Conservation (phyloP, 2,113 vertebrate species). For the Etheostoma cragini region DNA sequence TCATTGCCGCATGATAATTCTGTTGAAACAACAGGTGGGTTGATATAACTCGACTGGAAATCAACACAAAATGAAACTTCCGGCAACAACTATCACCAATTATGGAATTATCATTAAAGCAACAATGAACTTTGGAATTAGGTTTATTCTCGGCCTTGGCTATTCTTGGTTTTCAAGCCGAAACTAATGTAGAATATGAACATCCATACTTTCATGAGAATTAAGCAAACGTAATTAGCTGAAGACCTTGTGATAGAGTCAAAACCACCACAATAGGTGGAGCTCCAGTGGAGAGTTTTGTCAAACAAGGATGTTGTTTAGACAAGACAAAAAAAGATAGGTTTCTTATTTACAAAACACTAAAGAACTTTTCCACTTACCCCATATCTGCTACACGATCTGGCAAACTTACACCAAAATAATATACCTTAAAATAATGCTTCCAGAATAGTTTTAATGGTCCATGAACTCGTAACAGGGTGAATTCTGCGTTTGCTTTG, state of each 20-base stretch:
- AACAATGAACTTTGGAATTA: not conserved
- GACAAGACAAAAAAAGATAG: not conserved
- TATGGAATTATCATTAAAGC: not conserved
- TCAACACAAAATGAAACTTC: not conserved
- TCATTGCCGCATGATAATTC: too few relatives aligned
- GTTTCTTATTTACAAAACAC: not conserved
- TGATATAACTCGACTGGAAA: not conserved
- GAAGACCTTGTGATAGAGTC: not conserved
- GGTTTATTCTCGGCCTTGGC: not conserved
- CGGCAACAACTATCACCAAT: not conserved
- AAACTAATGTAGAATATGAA: not conserved
- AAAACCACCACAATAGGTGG: not conserved
- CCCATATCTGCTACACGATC: too few relatives aligned
- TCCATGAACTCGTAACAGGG: too few relatives aligned
- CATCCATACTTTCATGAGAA: not conserved
- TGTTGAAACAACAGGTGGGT: not conserved
- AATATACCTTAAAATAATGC: too few relatives aligned
- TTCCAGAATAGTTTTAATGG: too few relatives aligned
- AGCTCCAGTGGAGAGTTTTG: not conserved
- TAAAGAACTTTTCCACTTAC: too few relatives aligned
- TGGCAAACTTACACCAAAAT: too few relatives aligned
- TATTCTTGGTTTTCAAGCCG: not conserved
- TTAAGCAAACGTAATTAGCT: not conserved
- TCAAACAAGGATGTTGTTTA: not conserved
- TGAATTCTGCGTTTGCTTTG: too few relatives aligned